Base-by-base conservation (phyloP, 2,888 invertebrate genomes). In the Nysson spinosus region DNA sequence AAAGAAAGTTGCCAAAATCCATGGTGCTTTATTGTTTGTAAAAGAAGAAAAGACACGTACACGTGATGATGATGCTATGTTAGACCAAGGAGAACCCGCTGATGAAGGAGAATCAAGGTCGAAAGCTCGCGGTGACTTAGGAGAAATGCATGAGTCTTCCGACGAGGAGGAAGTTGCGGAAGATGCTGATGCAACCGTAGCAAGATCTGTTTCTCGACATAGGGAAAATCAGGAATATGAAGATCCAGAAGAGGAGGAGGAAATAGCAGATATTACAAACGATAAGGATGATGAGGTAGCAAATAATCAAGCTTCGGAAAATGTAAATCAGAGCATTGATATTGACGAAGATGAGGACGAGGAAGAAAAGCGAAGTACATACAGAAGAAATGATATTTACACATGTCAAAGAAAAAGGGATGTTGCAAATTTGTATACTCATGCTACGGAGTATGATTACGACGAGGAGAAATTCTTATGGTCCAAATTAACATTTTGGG, bases 401-500 rank as follows among this genome's bases (percentile, higher is more conserved):
- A 74, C 35, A 57, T 66, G 42, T 74, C 78, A 70, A 74, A 82
- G 69, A 60, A 83, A 70, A 50, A 64, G 3, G 2, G 85, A 87
- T 42, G 89, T 91, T 19, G 77, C 89, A 0, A 85, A 84, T 3
- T 86, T 82, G 37, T 83, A 90, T 54, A 74, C 75, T 1, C 85
- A 89, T 43, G 90, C 91, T 0, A 87, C 89, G 0, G 89, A 91
- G 58, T 98, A 96, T 83, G 89, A 88, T 0, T 96, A 92, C 82
- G 98, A 99, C 82, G 90, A 89, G 1, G 90, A 92, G 51, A 88
- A 92, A n/a, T 89, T 93, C 76, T 88, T 91, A 47, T 98, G 97
- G 97, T 97, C 96, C 83, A 92, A 94, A 84, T 85, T 98, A 2
- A 93, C 92, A 0, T 92, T 97, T 37, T 89, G 90, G 46, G 92